Evolutionary conservation across 2,797 vertebrate genomes (phyloP).

Genomic region (Diplodus puntazzo): DNA sequence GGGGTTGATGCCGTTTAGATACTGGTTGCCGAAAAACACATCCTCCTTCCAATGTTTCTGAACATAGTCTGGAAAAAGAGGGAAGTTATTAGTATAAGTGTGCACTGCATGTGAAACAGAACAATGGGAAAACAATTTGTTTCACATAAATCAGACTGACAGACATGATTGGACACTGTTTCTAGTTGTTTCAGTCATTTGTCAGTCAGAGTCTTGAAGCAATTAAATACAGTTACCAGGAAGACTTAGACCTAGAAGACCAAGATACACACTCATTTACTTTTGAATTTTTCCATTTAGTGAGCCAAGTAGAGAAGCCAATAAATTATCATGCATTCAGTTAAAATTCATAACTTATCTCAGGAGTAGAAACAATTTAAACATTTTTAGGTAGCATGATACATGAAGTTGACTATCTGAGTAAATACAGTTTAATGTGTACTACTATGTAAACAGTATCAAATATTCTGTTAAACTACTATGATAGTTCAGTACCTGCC

Average conservation of each 20-base stretch:
- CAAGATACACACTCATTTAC: not conserved
- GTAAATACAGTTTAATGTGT: not conserved
- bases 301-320: not conserved
- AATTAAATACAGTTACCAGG: no score
- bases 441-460: not conserved
- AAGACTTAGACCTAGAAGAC: not conserved
- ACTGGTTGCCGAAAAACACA: slow-evolving; percentile 77
- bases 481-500: slow-evolving; percentile 49
- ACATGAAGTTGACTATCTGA: not conserved
- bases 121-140: no score
- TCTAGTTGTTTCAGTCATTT: no score
- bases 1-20: slow-evolving; percentile 77
- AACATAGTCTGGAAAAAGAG: slow-evolving; percentile 60
- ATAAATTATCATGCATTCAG: not conserved
- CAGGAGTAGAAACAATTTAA: not conserved
- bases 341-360: not conserved
- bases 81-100: no score
- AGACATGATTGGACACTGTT: no score
- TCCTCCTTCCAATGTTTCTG: slow-evolving; percentile 75
- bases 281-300: not conserved
- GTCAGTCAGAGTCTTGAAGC: no score
- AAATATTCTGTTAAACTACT: not conserved
- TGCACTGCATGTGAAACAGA: no score
- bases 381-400: not conserved
- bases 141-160: no score